phyloP scores from a whole-genome alignment of 2,113 vertebrate genomes.

The Nicator chloris region DNA sequence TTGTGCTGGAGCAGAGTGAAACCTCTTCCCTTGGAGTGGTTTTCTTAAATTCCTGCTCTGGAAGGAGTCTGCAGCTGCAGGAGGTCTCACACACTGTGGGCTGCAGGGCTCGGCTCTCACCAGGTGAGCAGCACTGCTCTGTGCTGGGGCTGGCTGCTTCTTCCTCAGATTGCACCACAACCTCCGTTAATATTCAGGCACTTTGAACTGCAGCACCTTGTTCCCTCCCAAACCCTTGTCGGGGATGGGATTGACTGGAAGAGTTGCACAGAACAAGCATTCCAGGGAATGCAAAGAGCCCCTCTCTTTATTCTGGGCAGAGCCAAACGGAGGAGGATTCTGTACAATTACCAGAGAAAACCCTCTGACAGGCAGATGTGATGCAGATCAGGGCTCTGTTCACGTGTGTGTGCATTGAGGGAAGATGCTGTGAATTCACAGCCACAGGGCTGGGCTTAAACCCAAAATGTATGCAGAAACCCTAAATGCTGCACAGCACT shows the following conservation, averaged over 20 bases:
- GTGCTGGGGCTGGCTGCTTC: background rate
- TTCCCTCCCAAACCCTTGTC: background rate
- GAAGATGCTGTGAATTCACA: slow-evolving; percentile 1
- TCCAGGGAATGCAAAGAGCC: background rate
- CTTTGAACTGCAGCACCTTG: background rate
- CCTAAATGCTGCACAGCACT: background rate
- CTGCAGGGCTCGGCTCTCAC: background rate
- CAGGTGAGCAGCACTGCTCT: background rate
- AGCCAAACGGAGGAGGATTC: background rate
- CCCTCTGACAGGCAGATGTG: background rate
- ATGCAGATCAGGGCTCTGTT: background rate
- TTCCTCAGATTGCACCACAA: background rate
- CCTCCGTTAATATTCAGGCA: background rate
- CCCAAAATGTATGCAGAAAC: background rate
- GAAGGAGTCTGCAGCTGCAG: background rate
- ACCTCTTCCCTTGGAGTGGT: background rate
- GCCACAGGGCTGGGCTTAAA: background rate
- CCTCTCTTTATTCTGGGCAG: slow-evolving; percentile 7
- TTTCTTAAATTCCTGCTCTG: background rate
- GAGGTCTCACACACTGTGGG: background rate
- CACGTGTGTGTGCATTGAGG: background rate
- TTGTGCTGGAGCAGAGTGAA: background rate
- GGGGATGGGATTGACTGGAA: background rate
- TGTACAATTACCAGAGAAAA: background rate
- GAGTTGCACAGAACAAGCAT: background rate